Evolutionary conservation across 2,797 vertebrate species (phyloP).

Genomic region (Chelidonichthys spinosus): DNA sequence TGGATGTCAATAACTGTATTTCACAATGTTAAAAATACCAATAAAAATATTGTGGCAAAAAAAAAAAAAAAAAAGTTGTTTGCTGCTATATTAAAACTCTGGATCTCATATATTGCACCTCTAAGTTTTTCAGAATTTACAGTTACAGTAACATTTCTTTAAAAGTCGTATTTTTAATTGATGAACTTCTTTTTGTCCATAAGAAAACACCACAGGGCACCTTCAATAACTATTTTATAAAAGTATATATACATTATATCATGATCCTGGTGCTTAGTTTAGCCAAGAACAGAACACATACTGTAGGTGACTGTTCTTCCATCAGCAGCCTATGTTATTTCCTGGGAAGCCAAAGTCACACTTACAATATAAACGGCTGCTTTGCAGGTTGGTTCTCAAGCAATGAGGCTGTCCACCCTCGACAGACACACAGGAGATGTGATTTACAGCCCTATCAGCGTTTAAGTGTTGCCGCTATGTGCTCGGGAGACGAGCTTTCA

Average conservation of each 20-base stretch:
- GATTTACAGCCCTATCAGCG: neutral
- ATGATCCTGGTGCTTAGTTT: neutral
- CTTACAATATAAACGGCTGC: constrained; percentile 5
- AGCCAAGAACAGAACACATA: neutral
- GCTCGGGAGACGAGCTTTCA: too few relatives aligned
- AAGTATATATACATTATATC: too few relatives aligned
- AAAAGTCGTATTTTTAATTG: too few relatives aligned
- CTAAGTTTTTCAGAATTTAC: too few relatives aligned
- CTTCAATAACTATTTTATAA: neutral
- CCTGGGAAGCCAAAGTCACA: neutral
- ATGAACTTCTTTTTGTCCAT: neutral
- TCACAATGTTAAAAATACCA: too few relatives aligned
- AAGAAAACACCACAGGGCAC: neutral
- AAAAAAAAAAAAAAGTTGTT: too few relatives aligned
- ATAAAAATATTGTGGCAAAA: too few relatives aligned
- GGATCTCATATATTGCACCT: too few relatives aligned
- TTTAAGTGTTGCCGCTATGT: too few relatives aligned
- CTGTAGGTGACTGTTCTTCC: neutral
- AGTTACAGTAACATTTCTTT: too few relatives aligned
- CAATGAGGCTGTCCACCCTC: constrained; percentile 3
- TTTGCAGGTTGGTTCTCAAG: constrained; percentile 3
- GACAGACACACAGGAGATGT: neutral
- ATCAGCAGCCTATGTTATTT: neutral
- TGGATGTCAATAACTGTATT: too few relatives aligned
- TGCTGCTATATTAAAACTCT: too few relatives aligned